Evolutionary conservation across 2,113 vertebrate species (phyloP), one percentile per base, ranked within the genome.

Genomic region (Anarrhichthys ocellatus): DNA sequence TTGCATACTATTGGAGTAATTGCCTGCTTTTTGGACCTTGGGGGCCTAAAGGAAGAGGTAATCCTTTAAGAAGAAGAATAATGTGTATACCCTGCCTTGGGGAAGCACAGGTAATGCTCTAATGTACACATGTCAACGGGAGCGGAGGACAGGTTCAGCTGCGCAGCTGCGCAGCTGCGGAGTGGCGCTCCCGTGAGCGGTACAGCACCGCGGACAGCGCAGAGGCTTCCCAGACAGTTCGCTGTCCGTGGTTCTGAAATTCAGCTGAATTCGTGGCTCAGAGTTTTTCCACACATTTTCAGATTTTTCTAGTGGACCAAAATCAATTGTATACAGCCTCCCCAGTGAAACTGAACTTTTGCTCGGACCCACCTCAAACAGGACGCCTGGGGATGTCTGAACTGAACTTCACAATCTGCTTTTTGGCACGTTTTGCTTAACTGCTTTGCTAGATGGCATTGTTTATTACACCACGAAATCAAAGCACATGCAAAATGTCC

Each of bases 201-300:
- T 54, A 27, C 86, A 83, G 88, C 10, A 85, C 86, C 71, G 70
- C 13, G 86, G 89, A 88, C 78, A 84, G 81, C 4, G 8, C 40
- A 10, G 4, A 58, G 20, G 24, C 72, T n/a, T 18, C 20, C 0
- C 20, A 13, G 29, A 48, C 15, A 13, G n/a, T 4, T 40, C 9
- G 40, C 81, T 88, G 78, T 81, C 78, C 59, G 4, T 79, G 82
- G 86, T 88, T 54, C 84, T 89, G 78, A 88, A 77, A 20, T 34
- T 17, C 27, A 32, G 24, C 18, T 20, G 34, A 36, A 66, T 20
- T 29, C 1, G 0, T 38, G 17, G 17, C 22, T 54, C 1, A 61
- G 42, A 27, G 44, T 38, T 65, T 71, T 6, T 7, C 6, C 29
- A 13, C 2, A 8, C 40, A 18, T 70, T 10, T 14, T 3, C 7